Evolutionary conservation across 2,113 vertebrate genomes (phyloP).

Genomic region (Lagopus muta): DNA sequence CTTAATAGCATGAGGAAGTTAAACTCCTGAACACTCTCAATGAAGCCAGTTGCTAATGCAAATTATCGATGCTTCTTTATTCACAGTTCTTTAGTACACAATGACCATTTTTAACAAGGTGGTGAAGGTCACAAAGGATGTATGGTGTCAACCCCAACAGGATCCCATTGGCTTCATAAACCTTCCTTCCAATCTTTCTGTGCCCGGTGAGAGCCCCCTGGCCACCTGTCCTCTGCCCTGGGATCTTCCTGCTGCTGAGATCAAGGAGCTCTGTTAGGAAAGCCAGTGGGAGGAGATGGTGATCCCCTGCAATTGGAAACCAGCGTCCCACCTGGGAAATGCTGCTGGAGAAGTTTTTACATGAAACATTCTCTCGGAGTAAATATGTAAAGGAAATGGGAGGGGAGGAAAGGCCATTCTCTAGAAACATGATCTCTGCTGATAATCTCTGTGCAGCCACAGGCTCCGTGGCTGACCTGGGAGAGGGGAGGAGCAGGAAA

Average conservation of each 20-base stretch:
- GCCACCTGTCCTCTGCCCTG: background rate
- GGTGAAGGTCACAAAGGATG: background rate
- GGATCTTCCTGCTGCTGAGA: background rate
- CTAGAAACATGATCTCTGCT: constrained; percentile 13
- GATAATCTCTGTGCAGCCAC: background rate
- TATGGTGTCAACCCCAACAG: background rate
- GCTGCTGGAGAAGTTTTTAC: background rate
- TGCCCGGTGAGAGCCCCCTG: background rate
- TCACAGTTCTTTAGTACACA: background rate
- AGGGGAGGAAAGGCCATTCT: constrained; percentile 46
- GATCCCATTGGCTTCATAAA: background rate
- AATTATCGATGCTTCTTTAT: background rate
- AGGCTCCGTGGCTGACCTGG: background rate
- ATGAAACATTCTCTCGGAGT: background rate
- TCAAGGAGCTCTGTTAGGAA: background rate
- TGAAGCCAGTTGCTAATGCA: background rate
- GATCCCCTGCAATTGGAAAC: background rate
- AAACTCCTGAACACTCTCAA: background rate
- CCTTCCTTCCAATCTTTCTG: background rate
- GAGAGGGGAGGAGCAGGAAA: background rate
- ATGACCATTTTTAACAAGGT: background rate
- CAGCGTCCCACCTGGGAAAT: constrained; percentile 2
- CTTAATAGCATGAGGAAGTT: background rate
- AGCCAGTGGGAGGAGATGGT: background rate
- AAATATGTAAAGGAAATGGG: constrained; percentile 39